Evolutionary conservation across 2,113 vertebrate species (phyloP).

Genomic region (Scolopax mira): DNA sequence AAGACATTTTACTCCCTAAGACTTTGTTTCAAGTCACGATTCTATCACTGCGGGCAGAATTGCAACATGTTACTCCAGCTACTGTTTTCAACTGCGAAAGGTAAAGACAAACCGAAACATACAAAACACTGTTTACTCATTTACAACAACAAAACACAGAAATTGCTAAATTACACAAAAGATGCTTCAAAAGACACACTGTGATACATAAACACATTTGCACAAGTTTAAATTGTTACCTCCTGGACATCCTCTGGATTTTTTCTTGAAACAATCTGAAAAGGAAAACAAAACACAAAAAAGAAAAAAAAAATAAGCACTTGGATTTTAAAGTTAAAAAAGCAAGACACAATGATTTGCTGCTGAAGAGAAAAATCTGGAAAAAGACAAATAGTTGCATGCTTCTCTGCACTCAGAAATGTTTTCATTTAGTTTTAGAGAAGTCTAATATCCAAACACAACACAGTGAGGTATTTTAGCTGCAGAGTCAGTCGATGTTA

Average conservation of each 20-base stretch:
- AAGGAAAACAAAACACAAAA: conserved; percentile 56
- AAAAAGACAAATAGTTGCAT: neutral
- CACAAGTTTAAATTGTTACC: conserved; percentile 79
- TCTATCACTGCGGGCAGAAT: neutral
- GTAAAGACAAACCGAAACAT: neutral
- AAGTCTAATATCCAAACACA: neutral
- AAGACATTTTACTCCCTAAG: conserved; percentile 23
- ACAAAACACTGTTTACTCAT: neutral
- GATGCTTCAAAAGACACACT: neutral
- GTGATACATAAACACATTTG: conserved; percentile 15
- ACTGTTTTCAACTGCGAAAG: neutral
- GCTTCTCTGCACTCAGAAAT: neutral
- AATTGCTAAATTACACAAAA: conserved; percentile 6
- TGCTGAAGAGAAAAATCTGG: neutral
- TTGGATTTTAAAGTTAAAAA: neutral
- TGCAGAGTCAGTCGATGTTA: neutral
- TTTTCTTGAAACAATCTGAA: conserved; percentile 94
- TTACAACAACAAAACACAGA: neutral
- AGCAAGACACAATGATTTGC: neutral
- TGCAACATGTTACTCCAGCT: conserved; percentile 1
- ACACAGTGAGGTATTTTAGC: neutral
- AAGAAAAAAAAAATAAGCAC: neutral
- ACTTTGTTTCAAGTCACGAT: conserved; percentile 41
- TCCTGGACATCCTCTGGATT: conserved; percentile 97
- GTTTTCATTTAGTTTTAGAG: neutral